Conservation (phyloP, 64 coral and sea anemone species). For the Stichodactyla helianthus region DNA sequence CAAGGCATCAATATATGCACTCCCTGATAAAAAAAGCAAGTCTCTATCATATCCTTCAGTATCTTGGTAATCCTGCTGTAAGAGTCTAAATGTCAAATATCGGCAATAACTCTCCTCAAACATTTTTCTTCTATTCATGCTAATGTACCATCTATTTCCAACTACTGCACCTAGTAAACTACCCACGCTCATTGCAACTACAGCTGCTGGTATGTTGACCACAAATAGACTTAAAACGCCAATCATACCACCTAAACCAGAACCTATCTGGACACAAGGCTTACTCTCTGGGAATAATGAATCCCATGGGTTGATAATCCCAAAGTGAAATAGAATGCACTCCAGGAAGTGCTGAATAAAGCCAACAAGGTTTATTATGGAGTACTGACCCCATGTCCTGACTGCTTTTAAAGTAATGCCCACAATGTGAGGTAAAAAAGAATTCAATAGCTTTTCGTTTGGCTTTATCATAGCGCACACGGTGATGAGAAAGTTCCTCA, state of each 20-base stretch:
- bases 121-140: not conserved
- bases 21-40: not conserved
- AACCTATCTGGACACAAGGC: conserved; percentile 8
- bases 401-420: not conserved
- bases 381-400: not conserved
- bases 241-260: conserved; percentile 3
- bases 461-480: conserved; percentile 9
- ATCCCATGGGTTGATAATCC: conserved; percentile 17
- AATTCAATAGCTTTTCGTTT: not conserved
- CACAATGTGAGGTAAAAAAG: not conserved
- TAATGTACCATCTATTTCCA: not conserved
- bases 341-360: conserved; percentile 2
- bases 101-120: not conserved
- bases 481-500: conserved; percentile 34
- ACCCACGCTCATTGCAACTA: not conserved
- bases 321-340: conserved; percentile 28
- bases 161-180: not conserved
- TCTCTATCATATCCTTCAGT: not conserved
- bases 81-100: not conserved
- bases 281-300: not conserved
- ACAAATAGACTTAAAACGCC: not conserved
- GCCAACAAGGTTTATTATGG: not conserved
- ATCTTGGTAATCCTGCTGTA: not conserved
- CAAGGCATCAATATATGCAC: not conserved
- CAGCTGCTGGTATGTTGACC: not conserved